Evolutionary conservation across 2,888 invertebrate species (phyloP).

Genomic region (Heliothis peltigera): DNA sequence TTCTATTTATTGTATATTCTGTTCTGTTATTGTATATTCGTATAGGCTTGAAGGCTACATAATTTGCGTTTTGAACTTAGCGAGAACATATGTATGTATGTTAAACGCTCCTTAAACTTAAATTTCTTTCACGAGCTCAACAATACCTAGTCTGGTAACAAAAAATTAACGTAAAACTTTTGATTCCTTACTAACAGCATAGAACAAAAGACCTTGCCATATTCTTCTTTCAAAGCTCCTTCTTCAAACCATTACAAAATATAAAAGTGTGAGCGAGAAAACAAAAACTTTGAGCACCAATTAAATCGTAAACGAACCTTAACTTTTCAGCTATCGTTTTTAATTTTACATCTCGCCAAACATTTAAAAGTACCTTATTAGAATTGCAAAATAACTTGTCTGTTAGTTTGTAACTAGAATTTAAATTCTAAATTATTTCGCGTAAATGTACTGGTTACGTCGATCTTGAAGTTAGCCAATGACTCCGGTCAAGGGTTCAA

Average conservation of each 20-base stretch:
- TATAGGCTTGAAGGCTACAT: too few species aligned
- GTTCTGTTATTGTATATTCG: too few species aligned
- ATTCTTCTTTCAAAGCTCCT: neutral
- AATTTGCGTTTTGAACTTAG: too few species aligned
- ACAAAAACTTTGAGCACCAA: conserved; percentile 2
- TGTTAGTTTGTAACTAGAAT: conserved; percentile 42
- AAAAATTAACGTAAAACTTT: too few species aligned
- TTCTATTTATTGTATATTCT: too few species aligned
- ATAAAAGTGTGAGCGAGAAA: neutral
- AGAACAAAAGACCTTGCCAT: too few species aligned
- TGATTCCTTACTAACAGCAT: too few species aligned
- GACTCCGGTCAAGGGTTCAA: conserved; percentile 6
- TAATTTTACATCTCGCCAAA: conserved; percentile 24
- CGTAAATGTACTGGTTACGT: conserved; percentile 12
- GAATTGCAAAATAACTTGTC: conserved; percentile 41
- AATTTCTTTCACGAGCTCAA: too few species aligned
- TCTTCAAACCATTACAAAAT: neutral
- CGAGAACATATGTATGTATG: too few species aligned
- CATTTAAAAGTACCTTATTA: conserved; percentile 32
- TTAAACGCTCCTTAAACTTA: too few species aligned
- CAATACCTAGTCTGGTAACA: too few species aligned
- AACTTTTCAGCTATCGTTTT: conserved; percentile 30
- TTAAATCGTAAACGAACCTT: conserved; percentile 23
- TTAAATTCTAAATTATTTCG: conserved; percentile 29
- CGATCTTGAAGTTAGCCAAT: conserved; percentile 9